These are phyloP conservation scores for Arizona elegans DNA, from an alignment of 2,113 vertebrate species.

Conservation along the genomic window DNA sequence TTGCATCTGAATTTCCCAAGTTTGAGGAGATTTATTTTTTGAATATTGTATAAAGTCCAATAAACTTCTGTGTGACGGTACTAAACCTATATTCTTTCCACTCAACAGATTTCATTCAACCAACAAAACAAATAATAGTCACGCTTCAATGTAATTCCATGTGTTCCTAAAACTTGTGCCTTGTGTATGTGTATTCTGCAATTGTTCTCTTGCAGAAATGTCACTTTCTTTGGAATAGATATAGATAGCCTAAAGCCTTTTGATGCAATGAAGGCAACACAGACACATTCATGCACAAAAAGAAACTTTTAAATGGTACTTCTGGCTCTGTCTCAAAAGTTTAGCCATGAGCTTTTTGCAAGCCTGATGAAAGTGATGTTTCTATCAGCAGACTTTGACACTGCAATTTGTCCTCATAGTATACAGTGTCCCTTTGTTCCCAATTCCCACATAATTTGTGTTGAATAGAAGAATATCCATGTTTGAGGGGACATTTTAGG, in stretches of 20 bases:
- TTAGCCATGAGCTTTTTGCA: background rate
- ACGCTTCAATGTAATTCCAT: background rate
- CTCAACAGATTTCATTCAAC: background rate
- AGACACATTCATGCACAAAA: background rate
- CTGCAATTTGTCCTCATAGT: background rate
- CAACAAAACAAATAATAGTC: background rate
- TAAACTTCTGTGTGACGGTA: background rate
- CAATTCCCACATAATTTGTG: background rate
- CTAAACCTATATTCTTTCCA: background rate
- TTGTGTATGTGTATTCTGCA: background rate
- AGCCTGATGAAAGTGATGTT: background rate
- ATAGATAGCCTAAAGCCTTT: background rate
- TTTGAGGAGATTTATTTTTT: background rate
- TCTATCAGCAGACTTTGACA: background rate
- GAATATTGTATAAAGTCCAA: background rate
- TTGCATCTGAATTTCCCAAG: background rate
- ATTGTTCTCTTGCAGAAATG: background rate
- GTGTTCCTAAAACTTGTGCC: background rate
- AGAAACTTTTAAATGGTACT: background rate
- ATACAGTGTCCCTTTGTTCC: background rate
- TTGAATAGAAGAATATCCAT: background rate
- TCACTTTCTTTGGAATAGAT: background rate
- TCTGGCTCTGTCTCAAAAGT: background rate
- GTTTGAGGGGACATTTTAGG: background rate
- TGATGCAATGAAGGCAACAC: background rate